phyloP scores from a whole-genome alignment of 2,888 invertebrate species.

The Cerastis leucographa region DNA sequence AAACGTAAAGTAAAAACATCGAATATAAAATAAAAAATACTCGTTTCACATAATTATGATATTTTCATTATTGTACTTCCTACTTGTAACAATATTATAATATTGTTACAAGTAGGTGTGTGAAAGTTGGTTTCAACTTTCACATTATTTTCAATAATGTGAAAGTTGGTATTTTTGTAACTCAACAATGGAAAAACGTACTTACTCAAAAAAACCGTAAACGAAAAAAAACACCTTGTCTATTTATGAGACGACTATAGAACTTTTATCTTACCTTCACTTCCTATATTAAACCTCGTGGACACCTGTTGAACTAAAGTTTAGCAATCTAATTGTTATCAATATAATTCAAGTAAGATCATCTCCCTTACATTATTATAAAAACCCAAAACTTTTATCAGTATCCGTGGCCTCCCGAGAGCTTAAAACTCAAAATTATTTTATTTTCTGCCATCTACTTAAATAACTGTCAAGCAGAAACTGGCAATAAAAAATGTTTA shows the following conservation, averaged over 20 bases:
- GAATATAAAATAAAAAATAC: no score
- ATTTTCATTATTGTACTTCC: no score
- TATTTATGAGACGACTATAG: conserved; percentile 57
- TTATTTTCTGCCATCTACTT: background rate
- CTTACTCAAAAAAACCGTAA: background rate
- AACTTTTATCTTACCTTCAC: conserved; percentile 44
- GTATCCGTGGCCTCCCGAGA: background rate
- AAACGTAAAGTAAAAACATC: no score
- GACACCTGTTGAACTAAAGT: conserved; percentile 63
- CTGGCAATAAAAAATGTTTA: conserved; percentile 32
- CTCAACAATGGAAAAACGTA: no score
- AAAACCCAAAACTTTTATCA: conserved; percentile 5
- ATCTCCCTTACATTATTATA: background rate
- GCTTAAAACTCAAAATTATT: conserved; percentile 9
- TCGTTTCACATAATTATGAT: no score
- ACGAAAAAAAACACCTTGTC: conserved; percentile 43
- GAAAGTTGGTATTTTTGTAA: no score
- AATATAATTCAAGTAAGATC: conserved; percentile 1
- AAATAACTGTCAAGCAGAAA: conserved; percentile 17
- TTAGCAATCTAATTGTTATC: conserved; percentile 41
- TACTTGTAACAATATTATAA: no score
- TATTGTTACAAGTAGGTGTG: no score
- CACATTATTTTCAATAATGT: no score
- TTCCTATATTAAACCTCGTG: conserved; percentile 55
- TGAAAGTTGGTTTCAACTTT: no score